Conservation (phyloP, 2,113 vertebrate genomes). For the Mus spicilegus region DNA sequence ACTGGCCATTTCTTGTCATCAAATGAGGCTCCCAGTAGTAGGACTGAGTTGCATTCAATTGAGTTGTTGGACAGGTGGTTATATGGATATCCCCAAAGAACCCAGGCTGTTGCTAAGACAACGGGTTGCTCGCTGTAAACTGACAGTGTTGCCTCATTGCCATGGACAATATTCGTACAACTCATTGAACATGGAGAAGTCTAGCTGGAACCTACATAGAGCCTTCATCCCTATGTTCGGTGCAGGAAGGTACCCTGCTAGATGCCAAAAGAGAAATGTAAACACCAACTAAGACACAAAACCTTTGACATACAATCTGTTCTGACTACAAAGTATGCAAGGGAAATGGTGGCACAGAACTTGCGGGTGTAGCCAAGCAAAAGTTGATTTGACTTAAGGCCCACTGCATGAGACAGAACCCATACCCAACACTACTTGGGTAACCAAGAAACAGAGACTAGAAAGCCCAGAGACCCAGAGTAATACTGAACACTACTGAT, state of each 20-base stretch:
- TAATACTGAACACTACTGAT: not conserved
- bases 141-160: not conserved
- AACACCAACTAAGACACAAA: not conserved
- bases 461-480: not conserved
- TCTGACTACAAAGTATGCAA: not conserved
- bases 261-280: not conserved
- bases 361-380: not conserved
- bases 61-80: not conserved
- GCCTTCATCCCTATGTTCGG: not conserved
- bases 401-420: not conserved
- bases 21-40: not conserved
- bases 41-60: not conserved
- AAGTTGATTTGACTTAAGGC: not conserved
- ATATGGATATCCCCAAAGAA: not conserved
- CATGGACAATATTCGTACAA: not conserved
- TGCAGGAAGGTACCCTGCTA: not conserved
- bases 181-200: not conserved
- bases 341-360: not conserved
- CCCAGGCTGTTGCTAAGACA: not conserved
- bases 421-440: not conserved
- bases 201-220: too few species aligned
- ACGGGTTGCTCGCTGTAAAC: not conserved
- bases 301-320: not conserved
- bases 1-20: not conserved
- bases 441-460: not conserved